phyloP scores from a whole-genome alignment of 2,888 invertebrate species.

The Archaeoteleia sp. region DNA sequence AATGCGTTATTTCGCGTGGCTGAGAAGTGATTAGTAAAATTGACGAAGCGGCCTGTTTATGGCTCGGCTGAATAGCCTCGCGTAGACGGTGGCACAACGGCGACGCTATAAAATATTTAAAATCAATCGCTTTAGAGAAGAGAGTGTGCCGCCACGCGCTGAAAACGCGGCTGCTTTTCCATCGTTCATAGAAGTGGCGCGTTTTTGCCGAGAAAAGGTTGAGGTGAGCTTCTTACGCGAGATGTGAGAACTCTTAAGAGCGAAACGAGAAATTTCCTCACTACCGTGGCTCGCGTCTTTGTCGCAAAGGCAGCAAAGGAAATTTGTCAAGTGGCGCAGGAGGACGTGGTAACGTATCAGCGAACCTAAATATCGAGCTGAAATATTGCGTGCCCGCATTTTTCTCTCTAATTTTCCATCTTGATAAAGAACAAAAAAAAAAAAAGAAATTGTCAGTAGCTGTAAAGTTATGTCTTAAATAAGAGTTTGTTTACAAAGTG shows the following conservation, averaged over 20 bases:
- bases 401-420: no score
- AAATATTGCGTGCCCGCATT: no score
- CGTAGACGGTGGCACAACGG: constrained; percentile 12
- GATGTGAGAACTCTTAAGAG: constrained; percentile 28
- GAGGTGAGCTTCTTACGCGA: constrained; percentile 29
- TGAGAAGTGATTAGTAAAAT: constrained; percentile 50
- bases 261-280: constrained; percentile 37
- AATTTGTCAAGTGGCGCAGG: no score
- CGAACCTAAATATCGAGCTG: no score
- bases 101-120: constrained; percentile 53
- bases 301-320: constrained; percentile 15
- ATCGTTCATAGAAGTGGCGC: constrained; percentile 10
- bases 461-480: no score
- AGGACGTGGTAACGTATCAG: no score
- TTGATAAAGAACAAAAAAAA: no score
- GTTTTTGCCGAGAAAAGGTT: constrained; percentile 15
- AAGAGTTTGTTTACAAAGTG: no score
- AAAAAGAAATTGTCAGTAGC: no score
- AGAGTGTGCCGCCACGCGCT: constrained; percentile 2
- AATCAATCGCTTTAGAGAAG: constrained; percentile 46
- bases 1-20: constrained; percentile 23
- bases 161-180: constrained; percentile 13
- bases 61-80: constrained; percentile 17
- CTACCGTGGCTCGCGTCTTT: constrained; percentile 3
- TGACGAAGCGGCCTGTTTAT: constrained; percentile 34